Evolutionary conservation across 2,113 vertebrate genomes (phyloP).

Genomic region (Cavia aperea): DNA sequence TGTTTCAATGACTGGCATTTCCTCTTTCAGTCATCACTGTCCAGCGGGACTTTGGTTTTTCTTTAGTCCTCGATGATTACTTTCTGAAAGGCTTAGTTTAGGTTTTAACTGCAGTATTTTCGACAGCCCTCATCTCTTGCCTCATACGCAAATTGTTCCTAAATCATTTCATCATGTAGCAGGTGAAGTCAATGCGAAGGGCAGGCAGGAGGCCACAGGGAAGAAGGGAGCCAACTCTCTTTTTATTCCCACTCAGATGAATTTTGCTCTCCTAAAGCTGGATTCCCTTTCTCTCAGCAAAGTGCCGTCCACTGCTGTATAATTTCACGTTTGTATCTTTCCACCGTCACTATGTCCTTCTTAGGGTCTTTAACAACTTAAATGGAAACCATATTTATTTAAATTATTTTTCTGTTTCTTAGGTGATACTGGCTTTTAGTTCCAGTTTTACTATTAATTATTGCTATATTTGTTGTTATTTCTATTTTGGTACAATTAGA

Average conservation of each 20-base stretch:
- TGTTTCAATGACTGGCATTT: conserved; percentile 57
- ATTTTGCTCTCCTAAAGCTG: conserved; percentile 41
- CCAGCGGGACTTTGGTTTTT: conserved; percentile 35
- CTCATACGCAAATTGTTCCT: conserved; percentile 31
- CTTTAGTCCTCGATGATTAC: conserved; percentile 46
- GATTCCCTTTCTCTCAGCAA: conserved; percentile 10
- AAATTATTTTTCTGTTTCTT: conserved; percentile 4
- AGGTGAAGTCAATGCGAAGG: conserved; percentile 20
- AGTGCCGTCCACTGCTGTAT: not conserved
- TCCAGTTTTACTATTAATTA: not conserved
- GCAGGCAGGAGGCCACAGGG: conserved; percentile 18
- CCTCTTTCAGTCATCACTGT: conserved; percentile 38
- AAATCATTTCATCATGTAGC: conserved; percentile 55
- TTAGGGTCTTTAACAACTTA: conserved; percentile 10
- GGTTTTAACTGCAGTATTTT: conserved; percentile 53
- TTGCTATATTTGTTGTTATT: not conserved
- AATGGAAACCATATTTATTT: not conserved
- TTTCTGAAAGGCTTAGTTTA: conserved; percentile 49
- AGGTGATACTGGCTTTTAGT: not conserved
- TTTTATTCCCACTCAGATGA: conserved; percentile 32
- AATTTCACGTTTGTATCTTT: conserved; percentile 1
- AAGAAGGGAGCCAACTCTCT: not conserved
- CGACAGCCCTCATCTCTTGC: conserved; percentile 44
- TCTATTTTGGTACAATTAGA: not conserved
- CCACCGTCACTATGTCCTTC: not conserved